phyloP scores from a whole-genome alignment of 2,888 invertebrate species.

The Caenorhabditis afra region DNA sequence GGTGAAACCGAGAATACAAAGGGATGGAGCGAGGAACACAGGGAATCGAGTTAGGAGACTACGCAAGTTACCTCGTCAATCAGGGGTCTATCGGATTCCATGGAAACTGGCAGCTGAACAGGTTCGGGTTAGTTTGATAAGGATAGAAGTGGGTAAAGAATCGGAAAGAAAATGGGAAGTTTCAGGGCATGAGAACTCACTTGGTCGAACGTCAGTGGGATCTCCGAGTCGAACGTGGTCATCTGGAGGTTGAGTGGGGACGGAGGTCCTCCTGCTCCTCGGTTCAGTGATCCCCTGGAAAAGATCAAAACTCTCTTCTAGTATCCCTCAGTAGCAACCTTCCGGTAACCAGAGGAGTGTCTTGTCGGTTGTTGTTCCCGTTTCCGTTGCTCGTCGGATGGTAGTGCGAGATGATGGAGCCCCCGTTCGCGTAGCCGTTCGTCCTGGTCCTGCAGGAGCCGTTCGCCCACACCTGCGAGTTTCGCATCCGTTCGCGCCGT shows the following conservation, averaged over 20 bases:
- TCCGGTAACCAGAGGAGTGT: conserved; percentile 53
- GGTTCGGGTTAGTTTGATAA: conserved; percentile 32
- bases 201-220: conserved; percentile 75
- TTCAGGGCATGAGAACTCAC: conserved; percentile 40
- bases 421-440: conserved; percentile 65
- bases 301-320: no score
- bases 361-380: conserved; percentile 50
- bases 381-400: conserved; percentile 54
- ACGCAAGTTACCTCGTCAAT: conserved; percentile 65
- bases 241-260: conserved; percentile 72
- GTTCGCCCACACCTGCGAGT: conserved; percentile 68
- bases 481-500: conserved; percentile 61
- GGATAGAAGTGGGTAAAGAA: conserved; percentile 34
- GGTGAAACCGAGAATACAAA: conserved; percentile 41
- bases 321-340: conserved; percentile 27
- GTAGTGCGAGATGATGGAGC: conserved; percentile 59
- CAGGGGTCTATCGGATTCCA: conserved; percentile 66
- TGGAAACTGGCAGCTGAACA: conserved; percentile 63
- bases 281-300: conserved; percentile 46
- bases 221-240: conserved; percentile 71
- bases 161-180: conserved; percentile 2
- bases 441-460: conserved; percentile 61
- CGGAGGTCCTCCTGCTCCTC: conserved; percentile 60
- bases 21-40: conserved; percentile 42
- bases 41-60: conserved; percentile 38